Evolutionary conservation across 2,888 invertebrate genomes (phyloP), one percentile per base, ranked within the genome.

Genomic region (Ichneumoninae sp.): DNA sequence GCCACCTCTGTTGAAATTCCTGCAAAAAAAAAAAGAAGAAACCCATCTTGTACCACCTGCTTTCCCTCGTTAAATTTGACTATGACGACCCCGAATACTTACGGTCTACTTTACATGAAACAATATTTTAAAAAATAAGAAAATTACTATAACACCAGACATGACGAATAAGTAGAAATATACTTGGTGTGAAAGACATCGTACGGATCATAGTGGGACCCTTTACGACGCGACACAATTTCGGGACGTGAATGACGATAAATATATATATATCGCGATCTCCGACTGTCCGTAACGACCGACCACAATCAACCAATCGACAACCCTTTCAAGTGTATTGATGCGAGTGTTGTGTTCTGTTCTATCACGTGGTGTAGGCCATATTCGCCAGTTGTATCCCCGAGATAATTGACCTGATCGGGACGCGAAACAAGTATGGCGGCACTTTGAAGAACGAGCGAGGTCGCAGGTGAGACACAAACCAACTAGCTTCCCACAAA

Each of bases 351-450:
- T 93, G 91, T 93, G 91, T 92, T 93, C 92, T 93, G 92, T 93
- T 92, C 91, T 93, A 92, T 92, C 91, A 92, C 93, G 92, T 93
- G 93, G 93, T 94, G 91, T 95, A 99, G 99, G 99, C 99, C 96
- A 99, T 99, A 97, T 99, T 99, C 98, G 99, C 99, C 96, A 99
- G 98, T 97, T 99, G 99, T 97, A 99, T 99, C 96, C 99, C 99
- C 95, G 99, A 99, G 97, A 99, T 99, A 96, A 99, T 99, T 96
- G 99, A 99, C 97, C 98, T 99, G 97, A 98, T 99, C 96, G 99
- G 99, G 95, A 98, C 98, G 96, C 98, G 99, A 96, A 98, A 99
- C 96, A 99, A 99, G 96, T 99, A 99, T 96, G 99, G 99, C 96
- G 99, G 99, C 95, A 98, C 99, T 95, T 98, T 98, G 97, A 99